Conservation (phyloP, 2,888 invertebrate genomes). For the Xestia rhomboidea region DNA sequence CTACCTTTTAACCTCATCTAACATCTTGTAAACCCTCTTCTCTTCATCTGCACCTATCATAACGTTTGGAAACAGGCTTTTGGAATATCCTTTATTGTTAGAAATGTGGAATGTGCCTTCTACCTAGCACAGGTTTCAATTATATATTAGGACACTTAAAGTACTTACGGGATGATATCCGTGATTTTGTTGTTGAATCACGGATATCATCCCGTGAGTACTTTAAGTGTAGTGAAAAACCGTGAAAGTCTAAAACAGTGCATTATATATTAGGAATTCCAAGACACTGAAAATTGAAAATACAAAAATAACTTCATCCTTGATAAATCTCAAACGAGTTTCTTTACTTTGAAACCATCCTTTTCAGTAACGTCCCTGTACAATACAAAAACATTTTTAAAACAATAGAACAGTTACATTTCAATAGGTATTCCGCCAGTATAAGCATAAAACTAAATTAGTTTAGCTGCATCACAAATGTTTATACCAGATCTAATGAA, state of each 20-base stretch:
- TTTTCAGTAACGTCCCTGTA: not conserved
- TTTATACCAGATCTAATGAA: constrained; percentile 72
- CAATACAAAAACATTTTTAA: not conserved
- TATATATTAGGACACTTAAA: too few relatives aligned
- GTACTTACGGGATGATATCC: too few relatives aligned
- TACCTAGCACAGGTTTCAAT: not conserved
- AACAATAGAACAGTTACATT: not conserved
- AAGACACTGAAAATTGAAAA: not conserved
- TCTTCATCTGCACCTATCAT: not conserved
- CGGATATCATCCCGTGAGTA: too few relatives aligned
- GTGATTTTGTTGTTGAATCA: too few relatives aligned
- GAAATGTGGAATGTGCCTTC: not conserved
- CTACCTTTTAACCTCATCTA: not conserved
- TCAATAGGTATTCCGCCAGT: not conserved
- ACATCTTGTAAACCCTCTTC: not conserved
- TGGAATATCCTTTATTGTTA: not conserved
- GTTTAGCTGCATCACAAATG: constrained; percentile 41
- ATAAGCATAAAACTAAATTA: constrained; percentile 52
- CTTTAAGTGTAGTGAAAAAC: too few relatives aligned
- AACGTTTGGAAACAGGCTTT: not conserved
- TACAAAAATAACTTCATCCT: not conserved
- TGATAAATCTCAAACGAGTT: not conserved
- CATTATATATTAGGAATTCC: not conserved
- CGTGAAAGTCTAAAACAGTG: too few relatives aligned
- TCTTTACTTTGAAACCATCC: not conserved